These are phyloP conservation scores for Seira ritae DNA, from an alignment of 2,888 invertebrate species.

Conservation along the genomic window DNA sequence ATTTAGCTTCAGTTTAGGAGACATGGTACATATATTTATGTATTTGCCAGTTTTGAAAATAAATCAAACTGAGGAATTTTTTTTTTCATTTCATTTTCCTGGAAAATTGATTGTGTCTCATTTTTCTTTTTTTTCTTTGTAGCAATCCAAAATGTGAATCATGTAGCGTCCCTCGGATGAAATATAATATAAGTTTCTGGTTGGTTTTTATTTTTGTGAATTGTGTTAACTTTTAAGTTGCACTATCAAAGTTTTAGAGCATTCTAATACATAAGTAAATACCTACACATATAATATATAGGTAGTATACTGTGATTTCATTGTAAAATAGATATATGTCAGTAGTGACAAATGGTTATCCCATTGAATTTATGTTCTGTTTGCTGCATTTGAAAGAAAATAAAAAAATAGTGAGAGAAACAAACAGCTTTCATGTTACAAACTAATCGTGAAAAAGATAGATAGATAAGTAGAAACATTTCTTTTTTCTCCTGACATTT, in stretches of 20 bases:
- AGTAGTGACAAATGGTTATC: neutral
- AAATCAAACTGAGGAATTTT: too few species aligned
- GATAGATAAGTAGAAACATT: neutral
- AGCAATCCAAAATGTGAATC: neutral
- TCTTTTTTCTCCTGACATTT: neutral
- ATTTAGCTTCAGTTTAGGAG: too few species aligned
- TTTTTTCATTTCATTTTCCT: too few species aligned
- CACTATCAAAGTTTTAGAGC: neutral
- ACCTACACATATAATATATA: too few species aligned
- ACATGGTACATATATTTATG: too few species aligned
- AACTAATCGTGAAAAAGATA: neutral
- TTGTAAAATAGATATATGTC: neutral
- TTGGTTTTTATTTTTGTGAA: conserved; percentile 3
- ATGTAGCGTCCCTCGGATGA: neutral
- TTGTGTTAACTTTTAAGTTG: neutral
- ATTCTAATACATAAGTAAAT: too few species aligned
- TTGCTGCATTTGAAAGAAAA: conserved; percentile 3
- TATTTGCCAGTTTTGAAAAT: too few species aligned
- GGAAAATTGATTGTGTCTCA: conserved; percentile 13
- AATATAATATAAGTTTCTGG: neutral
- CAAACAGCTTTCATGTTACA: neutral
- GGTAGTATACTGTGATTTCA: too few species aligned
- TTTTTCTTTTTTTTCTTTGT: conserved; percentile 13
- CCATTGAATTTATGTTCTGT: neutral
- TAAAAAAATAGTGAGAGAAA: neutral